Conservation (phyloP, 2,888 invertebrate species). For the Autographa pulchrina region DNA sequence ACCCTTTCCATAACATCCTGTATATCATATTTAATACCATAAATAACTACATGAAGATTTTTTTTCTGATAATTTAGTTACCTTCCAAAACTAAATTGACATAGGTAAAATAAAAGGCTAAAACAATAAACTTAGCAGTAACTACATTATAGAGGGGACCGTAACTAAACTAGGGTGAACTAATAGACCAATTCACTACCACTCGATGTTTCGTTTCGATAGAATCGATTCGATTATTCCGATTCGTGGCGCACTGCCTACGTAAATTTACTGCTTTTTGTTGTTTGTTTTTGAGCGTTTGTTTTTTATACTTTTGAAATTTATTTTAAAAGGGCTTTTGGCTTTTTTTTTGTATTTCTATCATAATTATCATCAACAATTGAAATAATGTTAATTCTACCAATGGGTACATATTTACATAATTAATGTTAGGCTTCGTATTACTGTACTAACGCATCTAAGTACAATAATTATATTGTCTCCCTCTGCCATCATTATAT, state of each 20-base stretch:
- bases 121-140: conserved; percentile 79
- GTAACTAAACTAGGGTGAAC: conserved; percentile 76
- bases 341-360: too few relatives aligned
- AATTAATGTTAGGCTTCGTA: too few relatives aligned
- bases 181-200: conserved; percentile 81
- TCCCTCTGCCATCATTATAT: too few relatives aligned
- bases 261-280: conserved; percentile 57
- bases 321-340: background rate
- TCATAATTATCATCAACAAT: too few relatives aligned
- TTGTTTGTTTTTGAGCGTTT: conserved; percentile 20
- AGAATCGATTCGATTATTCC: conserved; percentile 81
- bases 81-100: conserved; percentile 17
- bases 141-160: conserved; percentile 70
- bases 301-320: conserved; percentile 7
- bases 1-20: too few relatives aligned
- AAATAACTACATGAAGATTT: too few relatives aligned
- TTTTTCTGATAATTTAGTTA: background rate
- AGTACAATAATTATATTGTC: too few relatives aligned
- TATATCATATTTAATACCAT: too few relatives aligned
- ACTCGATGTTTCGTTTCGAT: conserved; percentile 71
- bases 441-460: too few relatives aligned
- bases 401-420: too few relatives aligned
- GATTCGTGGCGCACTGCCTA: conserved; percentile 69
- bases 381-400: too few relatives aligned
- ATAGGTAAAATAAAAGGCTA: conserved; percentile 57